Conservation (phyloP, 2,888 invertebrate genomes). For the Pecten maximus region DNA sequence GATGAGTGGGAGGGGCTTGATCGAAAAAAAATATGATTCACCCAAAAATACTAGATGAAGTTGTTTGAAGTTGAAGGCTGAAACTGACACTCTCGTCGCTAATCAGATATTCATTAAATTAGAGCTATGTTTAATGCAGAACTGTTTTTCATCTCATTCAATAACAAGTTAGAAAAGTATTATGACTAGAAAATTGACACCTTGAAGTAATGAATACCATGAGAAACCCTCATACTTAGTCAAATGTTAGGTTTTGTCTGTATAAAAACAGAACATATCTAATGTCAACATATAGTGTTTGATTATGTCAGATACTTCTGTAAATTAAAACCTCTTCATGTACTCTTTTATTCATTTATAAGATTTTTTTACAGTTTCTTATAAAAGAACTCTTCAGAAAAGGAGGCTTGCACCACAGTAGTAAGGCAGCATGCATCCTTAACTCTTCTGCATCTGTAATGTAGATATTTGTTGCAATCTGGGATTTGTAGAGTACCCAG, state of each 20-base stretch:
- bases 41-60: background rate
- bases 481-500: background rate
- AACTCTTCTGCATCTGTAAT: background rate
- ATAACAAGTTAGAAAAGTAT: background rate
- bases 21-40: conserved; percentile 8
- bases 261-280: too few species aligned
- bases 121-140: background rate
- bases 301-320: too few species aligned
- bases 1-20: background rate
- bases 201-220: too few species aligned
- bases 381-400: background rate
- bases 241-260: background rate
- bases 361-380: too few species aligned
- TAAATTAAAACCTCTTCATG: too few species aligned
- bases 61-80: background rate
- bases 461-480: background rate
- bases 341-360: too few species aligned
- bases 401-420: background rate
- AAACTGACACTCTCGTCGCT: background rate
- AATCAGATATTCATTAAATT: background rate
- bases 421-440: background rate
- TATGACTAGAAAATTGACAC: background rate
- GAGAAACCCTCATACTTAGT: too few species aligned
- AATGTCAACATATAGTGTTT: too few species aligned
- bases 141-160: background rate